Evolutionary conservation across 2,113 vertebrate species (phyloP).

Genomic region (Serinus canaria): DNA sequence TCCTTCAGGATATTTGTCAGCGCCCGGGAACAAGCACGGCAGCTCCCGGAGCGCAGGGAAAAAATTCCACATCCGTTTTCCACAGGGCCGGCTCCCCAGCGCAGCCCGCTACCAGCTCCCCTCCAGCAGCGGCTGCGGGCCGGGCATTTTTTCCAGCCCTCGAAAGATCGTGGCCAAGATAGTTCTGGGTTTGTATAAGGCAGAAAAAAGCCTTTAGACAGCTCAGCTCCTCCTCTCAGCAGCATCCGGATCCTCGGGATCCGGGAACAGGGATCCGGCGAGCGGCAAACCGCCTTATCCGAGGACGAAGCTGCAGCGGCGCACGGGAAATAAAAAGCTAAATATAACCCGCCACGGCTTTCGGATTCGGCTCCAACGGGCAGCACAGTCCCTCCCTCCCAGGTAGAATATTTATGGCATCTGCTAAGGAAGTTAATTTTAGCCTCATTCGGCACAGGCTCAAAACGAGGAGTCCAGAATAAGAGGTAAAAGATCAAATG

Average conservation of each 20-base stretch:
- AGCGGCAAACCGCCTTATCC: background rate
- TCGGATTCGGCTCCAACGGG: background rate
- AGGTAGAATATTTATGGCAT: background rate
- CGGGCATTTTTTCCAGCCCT: background rate
- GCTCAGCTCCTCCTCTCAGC: background rate
- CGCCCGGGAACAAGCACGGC: fast-evolving
- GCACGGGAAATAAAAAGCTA: background rate
- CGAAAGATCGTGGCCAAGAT: background rate
- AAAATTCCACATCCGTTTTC: background rate
- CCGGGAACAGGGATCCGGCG: background rate
- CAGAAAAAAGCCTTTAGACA: background rate
- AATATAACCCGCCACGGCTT: background rate
- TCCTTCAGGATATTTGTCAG: background rate
- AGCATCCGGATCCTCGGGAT: background rate
- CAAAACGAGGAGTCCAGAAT: background rate
- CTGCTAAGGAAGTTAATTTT: background rate
- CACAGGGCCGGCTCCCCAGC: background rate
- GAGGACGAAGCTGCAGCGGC: background rate
- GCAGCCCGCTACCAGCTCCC: background rate
- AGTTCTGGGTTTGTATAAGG: background rate
- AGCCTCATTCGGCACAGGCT: background rate
- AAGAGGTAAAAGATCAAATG: background rate
- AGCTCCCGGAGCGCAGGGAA: background rate
- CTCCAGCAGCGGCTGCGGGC: background rate
- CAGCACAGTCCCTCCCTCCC: background rate